phyloP scores from a whole-genome alignment of 2,888 invertebrate species.

The Xiphydria camelus region DNA sequence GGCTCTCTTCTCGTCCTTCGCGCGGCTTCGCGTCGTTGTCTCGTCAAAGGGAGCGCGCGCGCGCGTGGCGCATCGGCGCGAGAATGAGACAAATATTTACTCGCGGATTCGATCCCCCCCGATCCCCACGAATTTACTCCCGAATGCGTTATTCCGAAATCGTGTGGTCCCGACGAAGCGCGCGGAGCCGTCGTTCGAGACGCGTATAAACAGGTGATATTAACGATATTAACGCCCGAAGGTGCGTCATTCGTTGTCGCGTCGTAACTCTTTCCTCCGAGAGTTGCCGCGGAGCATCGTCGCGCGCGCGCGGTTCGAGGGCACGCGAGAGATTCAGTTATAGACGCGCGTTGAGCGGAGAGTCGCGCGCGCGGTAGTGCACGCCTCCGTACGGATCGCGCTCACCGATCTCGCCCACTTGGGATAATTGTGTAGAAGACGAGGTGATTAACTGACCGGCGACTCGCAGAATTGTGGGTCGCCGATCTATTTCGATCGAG shows the following conservation, averaged over 20 bases:
- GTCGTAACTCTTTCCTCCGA: no score
- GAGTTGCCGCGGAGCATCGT: background rate
- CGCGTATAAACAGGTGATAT: no score
- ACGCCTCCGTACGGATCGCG: conserved; percentile 34
- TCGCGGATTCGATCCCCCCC: no score
- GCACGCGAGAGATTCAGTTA: conserved; percentile 2
- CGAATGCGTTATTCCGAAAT: no score
- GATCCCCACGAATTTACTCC: no score
- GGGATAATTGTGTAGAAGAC: conserved; percentile 53
- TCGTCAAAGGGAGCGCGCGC: no score
- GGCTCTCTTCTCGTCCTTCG: conserved; percentile 23
- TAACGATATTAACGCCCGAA: no score
- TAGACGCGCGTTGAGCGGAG: background rate
- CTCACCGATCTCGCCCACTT: conserved; percentile 48
- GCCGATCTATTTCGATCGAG: conserved; percentile 43
- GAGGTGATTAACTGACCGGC: conserved; percentile 43
- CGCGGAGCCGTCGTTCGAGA: no score
- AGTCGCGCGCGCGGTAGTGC: conserved; percentile 16
- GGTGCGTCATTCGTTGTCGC: no score
- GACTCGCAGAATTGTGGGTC: conserved; percentile 37
- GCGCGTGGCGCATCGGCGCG: no score
- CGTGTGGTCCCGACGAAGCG: no score
- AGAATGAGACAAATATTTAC: background rate
- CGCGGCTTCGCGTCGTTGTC: no score
- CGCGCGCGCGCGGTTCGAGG: background rate